Evolutionary conservation across 2,888 invertebrate species (phyloP), one percentile per base, ranked within the genome.

Genomic region (Chironomus tentans): DNA sequence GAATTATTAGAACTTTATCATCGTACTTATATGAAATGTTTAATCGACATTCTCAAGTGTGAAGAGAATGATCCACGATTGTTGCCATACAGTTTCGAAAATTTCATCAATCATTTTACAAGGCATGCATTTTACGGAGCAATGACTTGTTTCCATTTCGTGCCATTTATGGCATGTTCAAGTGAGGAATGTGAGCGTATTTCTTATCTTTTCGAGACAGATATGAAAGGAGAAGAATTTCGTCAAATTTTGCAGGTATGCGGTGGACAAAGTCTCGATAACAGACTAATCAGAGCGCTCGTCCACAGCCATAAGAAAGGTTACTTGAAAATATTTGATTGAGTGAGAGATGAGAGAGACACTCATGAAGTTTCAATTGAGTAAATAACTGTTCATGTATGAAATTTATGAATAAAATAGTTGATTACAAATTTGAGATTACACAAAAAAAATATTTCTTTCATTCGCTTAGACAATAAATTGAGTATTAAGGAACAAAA

Each of bases 81-180:
- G 18, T 70, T 69, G 24, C 73, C 76, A n/a, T 78, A 77, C 61
- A 77, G 77, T 61, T 83, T 79, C 75, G 79, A 81, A 2, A 79
- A 79, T 1, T 84, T 83, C 65, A 78, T 81, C 77, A 73, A 77
- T 3, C 83, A 84, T 77, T 83, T 82, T 71, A 78, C 80, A 4
- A 82, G 82, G 50, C 82, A 81, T 76, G 83, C 82, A 10, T 81
- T 83, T 73, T 83, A 83, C 78, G 84, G 83, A 1, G 81, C 79
- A 2, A 78, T 82, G 79, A 78, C 83, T 48, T 81, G 81, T 73
- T 80, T 82, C 77, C 82, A 83, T 76, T 84, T 83, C 46, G 74
- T 82, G 4, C 83, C 83, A 77, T 83, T 82, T 82, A 78, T 82
- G 68, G 76, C 81, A 15, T 81, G 81, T 77, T 79, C 73, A 38